Evolutionary conservation across 2,797 vertebrate species (phyloP).

Genomic region (Acanthiza pusilla): DNA sequence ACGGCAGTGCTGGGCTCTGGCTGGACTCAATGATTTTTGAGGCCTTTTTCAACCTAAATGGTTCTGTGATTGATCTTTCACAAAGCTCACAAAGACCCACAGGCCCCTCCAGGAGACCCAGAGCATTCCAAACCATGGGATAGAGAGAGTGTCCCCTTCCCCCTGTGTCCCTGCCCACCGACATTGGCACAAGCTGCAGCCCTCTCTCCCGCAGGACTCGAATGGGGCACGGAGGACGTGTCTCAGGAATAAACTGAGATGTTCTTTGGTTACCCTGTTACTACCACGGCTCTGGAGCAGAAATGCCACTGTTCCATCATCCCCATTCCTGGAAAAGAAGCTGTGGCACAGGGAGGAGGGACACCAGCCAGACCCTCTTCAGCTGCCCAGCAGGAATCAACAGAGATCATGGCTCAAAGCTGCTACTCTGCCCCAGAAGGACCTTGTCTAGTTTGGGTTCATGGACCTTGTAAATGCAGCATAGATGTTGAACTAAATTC

Average conservation of each 20-base stretch:
- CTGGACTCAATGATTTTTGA: background rate
- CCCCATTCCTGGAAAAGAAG: background rate
- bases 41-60: background rate
- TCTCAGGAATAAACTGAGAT: background rate
- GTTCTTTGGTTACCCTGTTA: background rate
- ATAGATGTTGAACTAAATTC: background rate
- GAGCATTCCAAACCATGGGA: background rate
- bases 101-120: background rate
- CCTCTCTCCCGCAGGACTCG: background rate
- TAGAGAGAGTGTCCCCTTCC: background rate
- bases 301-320: background rate
- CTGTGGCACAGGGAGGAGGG: background rate
- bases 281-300: background rate
- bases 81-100: background rate
- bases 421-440: background rate
- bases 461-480: background rate
- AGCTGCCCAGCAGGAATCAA: background rate
- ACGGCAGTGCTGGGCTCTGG: background rate
- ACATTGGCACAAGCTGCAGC: background rate
- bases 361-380: background rate
- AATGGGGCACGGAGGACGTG: fast-evolving
- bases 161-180: background rate
- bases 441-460: background rate
- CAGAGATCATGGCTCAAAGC: background rate
- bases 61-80: background rate